phyloP scores from a whole-genome alignment of 2,888 invertebrate genomes.

The Spilarctia lutea region DNA sequence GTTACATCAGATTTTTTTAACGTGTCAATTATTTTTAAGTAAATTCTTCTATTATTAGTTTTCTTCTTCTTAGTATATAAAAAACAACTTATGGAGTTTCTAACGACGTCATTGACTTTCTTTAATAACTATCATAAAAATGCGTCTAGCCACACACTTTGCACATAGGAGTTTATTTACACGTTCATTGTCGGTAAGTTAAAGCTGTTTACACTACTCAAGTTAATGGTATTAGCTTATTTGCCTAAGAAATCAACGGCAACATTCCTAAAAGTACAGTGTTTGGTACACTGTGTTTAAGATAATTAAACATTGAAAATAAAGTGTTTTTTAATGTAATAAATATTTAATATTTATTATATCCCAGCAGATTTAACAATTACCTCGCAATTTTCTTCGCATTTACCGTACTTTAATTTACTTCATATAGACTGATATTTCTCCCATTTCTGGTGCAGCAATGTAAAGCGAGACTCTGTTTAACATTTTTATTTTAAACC shows the following conservation, averaged over 20 bases:
- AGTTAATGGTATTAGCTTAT: conserved; percentile 31
- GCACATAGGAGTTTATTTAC: conserved; percentile 19
- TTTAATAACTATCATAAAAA: conserved; percentile 16
- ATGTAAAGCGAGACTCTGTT: no score
- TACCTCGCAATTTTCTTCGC: no score
- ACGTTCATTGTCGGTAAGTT: conserved; percentile 30
- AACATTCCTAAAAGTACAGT: conserved; percentile 18
- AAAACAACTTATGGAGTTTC: neutral
- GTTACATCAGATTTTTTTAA: no score
- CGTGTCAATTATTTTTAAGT: neutral
- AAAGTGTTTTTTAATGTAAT: neutral
- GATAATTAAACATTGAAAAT: neutral
- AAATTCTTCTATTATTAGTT: neutral
- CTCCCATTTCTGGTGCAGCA: no score
- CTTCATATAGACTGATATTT: no score
- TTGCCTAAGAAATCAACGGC: conserved; percentile 13
- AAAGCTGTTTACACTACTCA: conserved; percentile 27
- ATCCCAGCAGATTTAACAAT: neutral
- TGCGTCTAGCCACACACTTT: conserved; percentile 18
- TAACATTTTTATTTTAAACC: no score
- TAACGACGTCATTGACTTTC: neutral
- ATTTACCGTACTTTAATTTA: no score
- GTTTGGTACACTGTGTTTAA: conserved; percentile 2
- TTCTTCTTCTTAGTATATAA: neutral
- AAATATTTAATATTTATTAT: neutral